Evolutionary conservation across 1,140 invertebrate genomes (phyloP), one percentile per base, ranked within the genome.

Genomic region (Atta texana): DNA sequence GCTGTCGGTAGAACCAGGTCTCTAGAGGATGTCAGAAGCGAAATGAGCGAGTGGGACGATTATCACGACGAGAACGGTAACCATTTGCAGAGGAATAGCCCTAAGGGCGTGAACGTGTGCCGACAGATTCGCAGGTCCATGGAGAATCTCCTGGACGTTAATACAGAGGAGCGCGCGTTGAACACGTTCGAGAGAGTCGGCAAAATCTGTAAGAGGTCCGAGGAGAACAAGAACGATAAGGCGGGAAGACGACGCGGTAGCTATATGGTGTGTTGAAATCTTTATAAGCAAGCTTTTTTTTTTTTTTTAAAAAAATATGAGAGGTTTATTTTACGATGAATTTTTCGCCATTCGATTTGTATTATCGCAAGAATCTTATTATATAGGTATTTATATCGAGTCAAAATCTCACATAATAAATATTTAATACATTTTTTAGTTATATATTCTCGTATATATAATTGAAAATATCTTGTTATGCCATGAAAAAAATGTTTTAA

Each of bases 21-120:
- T 2, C 94, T 97, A 91, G 97, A 97, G 87, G 97, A 97, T 88
- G 96, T 97, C 0, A 95, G 97, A 16, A 96, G 96, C 6, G 96
- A 97, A 34, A 94, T 97, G n/a, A 96, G 96, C 71, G 96, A 97
- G 81, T 96, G 96, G 96, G 96, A 97, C 82, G 96, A 95, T 57
- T 95, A 96, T 57, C 96, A 96, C 76, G 96, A 96, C 75, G 95
- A 96, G 86, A 96, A 96, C 86, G 96, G 96, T 4, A 95, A 96
- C 39, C 94, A 96, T 7, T 93, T 96, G 21, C 85, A 85, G 49
- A 95, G 95, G 57, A 95, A 95, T 18, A 95, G 95, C 8, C 94
- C 93, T 0, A 95, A 93, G 34, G 91, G 18, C 16, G 90, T 44
- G 3, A 49, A 94, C 0, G 93, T 94, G 31, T 94, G 94, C 53